A percentile compares a stretch with the other conserved stretches of the same genome.
Conservation (phyloP, 2,113 vertebrate species). For the Tenrec ecaudatus region DNA sequence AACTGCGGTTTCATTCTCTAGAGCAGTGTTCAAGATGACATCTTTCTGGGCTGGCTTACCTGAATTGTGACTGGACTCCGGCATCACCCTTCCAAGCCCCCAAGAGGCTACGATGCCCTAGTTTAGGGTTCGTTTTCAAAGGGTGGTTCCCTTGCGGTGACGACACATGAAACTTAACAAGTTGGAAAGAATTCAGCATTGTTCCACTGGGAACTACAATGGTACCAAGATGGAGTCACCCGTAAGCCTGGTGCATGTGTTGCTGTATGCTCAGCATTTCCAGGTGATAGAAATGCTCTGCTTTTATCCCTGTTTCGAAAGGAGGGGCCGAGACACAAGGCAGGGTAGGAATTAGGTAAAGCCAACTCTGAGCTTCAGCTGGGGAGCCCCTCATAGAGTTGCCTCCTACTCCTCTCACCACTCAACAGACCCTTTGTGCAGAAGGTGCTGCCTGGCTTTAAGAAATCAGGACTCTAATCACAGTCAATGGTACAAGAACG, state of each 20-base stretch:
- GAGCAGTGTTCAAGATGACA: neutral
- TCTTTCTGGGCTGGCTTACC: constrained; percentile 45
- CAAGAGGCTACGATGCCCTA: neutral
- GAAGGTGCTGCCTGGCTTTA: neutral
- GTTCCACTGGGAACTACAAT: neutral
- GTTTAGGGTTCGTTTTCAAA: constrained; percentile 11
- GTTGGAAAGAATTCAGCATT: constrained; percentile 40
- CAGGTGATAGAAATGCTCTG: neutral
- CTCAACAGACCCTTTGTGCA: neutral
- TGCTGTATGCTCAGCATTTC: neutral
- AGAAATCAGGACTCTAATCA: neutral
- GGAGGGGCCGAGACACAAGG: neutral
- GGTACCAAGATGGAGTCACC: neutral
- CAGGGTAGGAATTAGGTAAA: neutral
- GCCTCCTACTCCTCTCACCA: too few relatives aligned
- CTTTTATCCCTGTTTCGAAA: neutral
- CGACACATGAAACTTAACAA: neutral
- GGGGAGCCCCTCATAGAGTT: neutral
- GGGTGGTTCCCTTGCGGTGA: neutral
- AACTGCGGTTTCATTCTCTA: neutral
- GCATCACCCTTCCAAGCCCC: constrained; percentile 7
- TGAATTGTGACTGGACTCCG: neutral
- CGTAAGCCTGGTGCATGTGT: neutral
- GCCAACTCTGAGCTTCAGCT: neutral
- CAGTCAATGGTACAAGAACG: neutral